Conservation (phyloP, 2,113 vertebrate genomes). For the Cochlearius cochlearius region DNA sequence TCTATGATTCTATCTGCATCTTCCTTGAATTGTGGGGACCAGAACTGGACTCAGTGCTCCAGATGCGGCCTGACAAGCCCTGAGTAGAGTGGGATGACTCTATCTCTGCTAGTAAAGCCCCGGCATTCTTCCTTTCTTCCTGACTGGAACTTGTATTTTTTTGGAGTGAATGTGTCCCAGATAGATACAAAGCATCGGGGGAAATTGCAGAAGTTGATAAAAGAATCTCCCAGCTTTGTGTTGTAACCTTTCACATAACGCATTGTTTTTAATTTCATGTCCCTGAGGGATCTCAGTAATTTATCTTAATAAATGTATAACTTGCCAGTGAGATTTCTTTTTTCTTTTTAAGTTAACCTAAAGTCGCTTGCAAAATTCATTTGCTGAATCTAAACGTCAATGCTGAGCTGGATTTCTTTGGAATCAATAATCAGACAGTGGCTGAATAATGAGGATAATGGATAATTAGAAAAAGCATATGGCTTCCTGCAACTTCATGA, state of each 20-base stretch:
- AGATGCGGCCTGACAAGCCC: neutral
- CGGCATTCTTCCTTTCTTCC: neutral
- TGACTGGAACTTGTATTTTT: neutral
- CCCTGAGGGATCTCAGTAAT: neutral
- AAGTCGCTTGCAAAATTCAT: slow-evolving; percentile 24
- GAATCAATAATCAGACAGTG: neutral
- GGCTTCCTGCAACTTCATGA: neutral
- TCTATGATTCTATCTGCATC: too few relatives aligned
- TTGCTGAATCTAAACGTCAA: neutral
- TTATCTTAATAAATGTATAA: slow-evolving; percentile 3
- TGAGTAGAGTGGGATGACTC: neutral
- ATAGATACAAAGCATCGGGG: neutral
- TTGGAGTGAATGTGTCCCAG: neutral
- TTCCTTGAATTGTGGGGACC: neutral
- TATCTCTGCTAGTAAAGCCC: neutral
- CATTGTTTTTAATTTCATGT: neutral
- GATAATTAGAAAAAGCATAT: neutral
- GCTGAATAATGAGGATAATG: neutral
- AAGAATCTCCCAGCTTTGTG: neutral
- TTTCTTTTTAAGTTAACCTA: neutral
- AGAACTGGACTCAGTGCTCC: neutral
- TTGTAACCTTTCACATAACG: neutral
- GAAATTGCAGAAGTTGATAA: neutral
- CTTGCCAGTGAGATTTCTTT: neutral
- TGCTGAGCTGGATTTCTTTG: neutral